These are phyloP conservation scores for Agrochola litura DNA, from an alignment of 2,888 invertebrate species.

Conservation along the genomic window DNA sequence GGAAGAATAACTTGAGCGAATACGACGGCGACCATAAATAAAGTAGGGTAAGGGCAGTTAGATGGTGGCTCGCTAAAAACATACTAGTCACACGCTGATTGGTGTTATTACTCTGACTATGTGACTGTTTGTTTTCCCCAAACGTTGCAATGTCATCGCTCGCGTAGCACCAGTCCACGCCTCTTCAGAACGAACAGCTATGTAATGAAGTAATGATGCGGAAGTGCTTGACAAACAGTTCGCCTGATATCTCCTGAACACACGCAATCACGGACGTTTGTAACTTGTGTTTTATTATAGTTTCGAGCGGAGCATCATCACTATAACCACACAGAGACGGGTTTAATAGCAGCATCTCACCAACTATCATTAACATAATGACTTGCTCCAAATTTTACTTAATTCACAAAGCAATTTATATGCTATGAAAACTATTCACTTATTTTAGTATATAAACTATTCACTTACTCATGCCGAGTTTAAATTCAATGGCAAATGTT, in stretches of 20 bases:
- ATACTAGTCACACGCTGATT: neutral
- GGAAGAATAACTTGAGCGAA: neutral
- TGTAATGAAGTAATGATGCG: conserved; percentile 5
- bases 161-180: neutral
- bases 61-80: neutral
- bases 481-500: conserved; percentile 59
- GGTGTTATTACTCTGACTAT: neutral
- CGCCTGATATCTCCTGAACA: neutral
- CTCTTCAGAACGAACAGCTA: neutral
- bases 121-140: neutral
- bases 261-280: too few species aligned
- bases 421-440: conserved; percentile 9
- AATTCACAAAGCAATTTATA: conserved; percentile 24
- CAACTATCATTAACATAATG: conserved; percentile 19
- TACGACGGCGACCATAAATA: neutral
- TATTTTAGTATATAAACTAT: conserved; percentile 4
- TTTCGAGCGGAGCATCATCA: neutral
- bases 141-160: neutral
- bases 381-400: conserved; percentile 28
- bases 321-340: neutral
- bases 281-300: neutral
- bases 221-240: neutral
- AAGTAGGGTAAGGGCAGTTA: neutral
- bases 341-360: neutral
- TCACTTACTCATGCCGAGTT: conserved; percentile 28